Evolutionary conservation across 1,140 invertebrate genomes (phyloP), one percentile per base, ranked within the genome.

Genomic region (Ceratoteleas bidentatus): DNA sequence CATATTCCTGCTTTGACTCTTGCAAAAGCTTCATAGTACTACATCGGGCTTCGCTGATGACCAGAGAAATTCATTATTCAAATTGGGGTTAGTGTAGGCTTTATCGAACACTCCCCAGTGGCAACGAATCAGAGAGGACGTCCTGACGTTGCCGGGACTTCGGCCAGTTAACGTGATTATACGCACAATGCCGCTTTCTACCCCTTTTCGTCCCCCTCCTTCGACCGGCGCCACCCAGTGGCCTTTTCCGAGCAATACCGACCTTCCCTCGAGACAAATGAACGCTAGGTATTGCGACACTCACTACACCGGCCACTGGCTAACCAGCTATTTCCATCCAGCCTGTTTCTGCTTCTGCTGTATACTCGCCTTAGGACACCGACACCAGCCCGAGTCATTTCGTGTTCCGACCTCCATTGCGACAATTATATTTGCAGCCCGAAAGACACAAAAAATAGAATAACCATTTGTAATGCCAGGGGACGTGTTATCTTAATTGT

Each of bases 101-200:
- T 80, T 84, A 84, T 80, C 77, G 78, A 81, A 73, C 74, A 53
- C 74, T 80, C 82, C 80, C 83, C 49, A 81, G 83, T 77, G 85
- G 64, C 78, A 78, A 52, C 78, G 78, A 83, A 84, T 80, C 81
- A 77, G 83, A 82, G 81, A 82, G 78, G 73, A 79, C 75, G 72
- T 80, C 65, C 75, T 82, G 80, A 75, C 75, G 66, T 74, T 78
- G 72, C 74, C 64, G 68, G 84, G 85, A 85, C 87, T 85, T 85
- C 72, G 86, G 69, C 68, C 84, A 86, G 85, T 87, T 88, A 88
- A 87, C 87, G 88, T 85, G 86, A 88, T 89, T 88, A 89, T 85
- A 86, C 87, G 87, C 83, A 88, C 87, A 88, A 88, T 87, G 79
- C 87, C 70, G 77, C 84, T 78, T 78, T 80, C 75, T 74, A 81